Base-by-base conservation (phyloP, 2,113 vertebrate species). In the Nibea albiflora region DNA sequence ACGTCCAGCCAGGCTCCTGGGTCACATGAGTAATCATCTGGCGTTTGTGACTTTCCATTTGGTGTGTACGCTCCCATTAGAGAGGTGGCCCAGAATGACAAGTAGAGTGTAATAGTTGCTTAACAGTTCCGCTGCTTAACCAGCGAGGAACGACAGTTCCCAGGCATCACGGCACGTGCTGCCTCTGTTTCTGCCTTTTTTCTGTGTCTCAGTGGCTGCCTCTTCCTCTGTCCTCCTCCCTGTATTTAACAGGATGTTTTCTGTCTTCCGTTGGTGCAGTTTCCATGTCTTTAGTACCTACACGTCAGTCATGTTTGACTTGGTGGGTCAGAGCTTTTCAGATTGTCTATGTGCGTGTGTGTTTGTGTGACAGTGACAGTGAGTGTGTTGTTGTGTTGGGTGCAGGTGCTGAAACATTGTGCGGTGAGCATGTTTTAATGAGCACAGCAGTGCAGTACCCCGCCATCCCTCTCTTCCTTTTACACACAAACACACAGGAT, bases 371-470 rank as follows among this genome's bases (percentile, higher is more conserved):
- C 86, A 63, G 71, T 64, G 76, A 73, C 66, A 71, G 84, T 66
- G 60, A 69, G 60, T 89, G 63, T 84, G 73, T 81, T 66, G 63
- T 56, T 78, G 76, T 60, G 85, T 79, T 90, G 90, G 93, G 90
- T 91, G 85, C 91, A 92, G 87, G 90, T 93, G 92, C 87, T 92
- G 86, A 90, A 89, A 90, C 81, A 83, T 92, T 91, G 88, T 88
- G 87, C 88, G 60, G 83, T 92, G 92, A 92, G 92, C 91, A 76
- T 93, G 86, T 87, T 87, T 70, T 89, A 88, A 90, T 92, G 89
- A 85, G 89, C 81, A 88, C 79, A 91, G 81, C 76, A 50, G 78
- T 83, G 80, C 78, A 75, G 56, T 76, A 24, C 42, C 74, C 44
- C 12, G 31, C 31, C 76, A 28, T 80, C 67, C 69, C 61, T 85